Evolutionary conservation across 2,113 vertebrate species (phyloP), one percentile per base, ranked within the genome.

Genomic region (Phalacrocorax aristotelis): DNA sequence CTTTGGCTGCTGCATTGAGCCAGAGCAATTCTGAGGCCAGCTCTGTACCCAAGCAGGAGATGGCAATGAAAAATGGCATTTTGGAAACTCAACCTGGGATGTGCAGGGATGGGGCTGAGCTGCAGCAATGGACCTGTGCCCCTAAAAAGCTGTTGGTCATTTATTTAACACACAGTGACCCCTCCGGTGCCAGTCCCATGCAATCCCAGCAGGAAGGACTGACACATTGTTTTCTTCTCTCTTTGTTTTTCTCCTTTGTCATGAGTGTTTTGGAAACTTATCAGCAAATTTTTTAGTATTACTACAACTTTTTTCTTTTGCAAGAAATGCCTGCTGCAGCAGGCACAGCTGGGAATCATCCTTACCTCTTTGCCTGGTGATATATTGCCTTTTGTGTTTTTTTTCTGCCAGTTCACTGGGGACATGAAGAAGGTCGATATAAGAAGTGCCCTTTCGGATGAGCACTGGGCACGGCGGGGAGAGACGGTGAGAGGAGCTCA

Each of bases 201-300:
- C 36, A 83, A 83, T 13, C 26, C 34, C 64, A 74, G 46, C 12
- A 74, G 46, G 54, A 94, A 80, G 25, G 62, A 65, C 18, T 6
- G 27, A 38, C 3, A 84, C 13, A 7, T 46, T 11, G 29, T 42
- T 93, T 79, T 80, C 23, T 52, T 77, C 40, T 62, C 21, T 26
- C 44, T 22, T 74, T 52, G 13, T 26, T 92, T 87, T 86, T 30
- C 36, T 76, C 46, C 29, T 57, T 65, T 58, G 15, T 76, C 48
- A 6, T 4, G 4, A 49, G 13, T 49, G 12, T 64, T 95, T 92
- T 60, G 54, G 54, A 92, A 95, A 86, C 13, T 34, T 61, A 36
- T 65, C 0, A 4, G 18, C 1, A 7, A 38, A 0, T 2, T n/a
- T 87, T 70, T 46, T 64, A 54, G 48, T 38, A 52, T 23, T 49